A percentile compares a stretch with the other conserved stretches of the same genome.
Conservation (phyloP, 2,888 invertebrate species). For the Tachina lurida region DNA sequence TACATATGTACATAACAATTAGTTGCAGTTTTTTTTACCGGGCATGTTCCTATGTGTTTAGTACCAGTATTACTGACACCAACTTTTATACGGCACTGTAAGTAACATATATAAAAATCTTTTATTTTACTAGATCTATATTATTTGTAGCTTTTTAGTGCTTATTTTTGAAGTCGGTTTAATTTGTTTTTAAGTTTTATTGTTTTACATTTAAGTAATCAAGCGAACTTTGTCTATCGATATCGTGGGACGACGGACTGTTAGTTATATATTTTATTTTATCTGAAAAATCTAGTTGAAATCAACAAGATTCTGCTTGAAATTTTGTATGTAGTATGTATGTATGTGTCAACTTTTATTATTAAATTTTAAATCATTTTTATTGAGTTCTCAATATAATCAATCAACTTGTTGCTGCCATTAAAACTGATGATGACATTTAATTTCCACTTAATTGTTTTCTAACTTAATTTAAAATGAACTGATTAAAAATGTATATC, state of each 20-base stretch:
- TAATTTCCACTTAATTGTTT: conserved; percentile 11
- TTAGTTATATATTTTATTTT: background rate
- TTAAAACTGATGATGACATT: conserved; percentile 22
- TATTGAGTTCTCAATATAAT: background rate
- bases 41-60: too few relatives aligned
- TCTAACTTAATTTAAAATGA: background rate
- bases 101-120: too few relatives aligned
- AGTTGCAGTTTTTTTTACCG: too few relatives aligned
- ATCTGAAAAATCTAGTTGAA: background rate
- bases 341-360: background rate
- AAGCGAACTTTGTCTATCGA: too few relatives aligned
- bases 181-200: too few relatives aligned
- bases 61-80: too few relatives aligned
- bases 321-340: background rate
- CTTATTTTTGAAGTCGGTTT: too few relatives aligned
- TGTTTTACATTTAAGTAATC: too few relatives aligned
- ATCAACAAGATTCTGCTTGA: background rate
- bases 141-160: too few relatives aligned
- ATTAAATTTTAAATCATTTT: background rate
- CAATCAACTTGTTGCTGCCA: background rate
- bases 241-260: background rate
- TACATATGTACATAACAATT: too few relatives aligned
- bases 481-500: conserved; percentile 46
- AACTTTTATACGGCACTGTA: too few relatives aligned
- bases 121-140: too few relatives aligned